Evolutionary conservation across 2,888 invertebrate species (phyloP).

Genomic region (Mellilla xanthometata): DNA sequence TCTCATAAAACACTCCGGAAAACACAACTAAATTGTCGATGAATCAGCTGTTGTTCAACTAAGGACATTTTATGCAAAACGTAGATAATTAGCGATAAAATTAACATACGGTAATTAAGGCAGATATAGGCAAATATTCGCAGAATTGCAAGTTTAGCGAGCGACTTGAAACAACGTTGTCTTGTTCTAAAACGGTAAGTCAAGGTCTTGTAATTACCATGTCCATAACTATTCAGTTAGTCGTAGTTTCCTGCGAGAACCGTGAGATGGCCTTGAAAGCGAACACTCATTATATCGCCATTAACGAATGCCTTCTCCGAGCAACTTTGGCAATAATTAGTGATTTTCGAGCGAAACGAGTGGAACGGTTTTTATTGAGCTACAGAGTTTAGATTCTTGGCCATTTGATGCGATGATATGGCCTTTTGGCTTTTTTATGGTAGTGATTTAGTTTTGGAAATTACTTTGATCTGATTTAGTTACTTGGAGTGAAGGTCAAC

Average conservation of each 20-base stretch:
- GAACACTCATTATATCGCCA: conserved; percentile 73
- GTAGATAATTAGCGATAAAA: neutral
- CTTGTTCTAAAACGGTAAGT: conserved; percentile 79
- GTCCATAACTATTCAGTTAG: conserved; percentile 75
- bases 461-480: neutral
- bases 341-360: conserved; percentile 42
- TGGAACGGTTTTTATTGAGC: conserved; percentile 31
- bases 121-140: conserved; percentile 19
- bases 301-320: conserved; percentile 68
- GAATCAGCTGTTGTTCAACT: conserved; percentile 2
- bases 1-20: neutral
- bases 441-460: conserved; percentile 1
- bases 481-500: neutral
- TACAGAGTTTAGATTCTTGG: conserved; percentile 27
- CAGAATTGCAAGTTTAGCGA: conserved; percentile 32
- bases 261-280: conserved; percentile 65
- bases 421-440: no score
- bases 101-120: conserved; percentile 15
- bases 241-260: conserved; percentile 74
- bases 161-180: conserved; percentile 62
- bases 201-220: conserved; percentile 75
- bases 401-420: conserved; percentile 9
- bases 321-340: conserved; percentile 67
- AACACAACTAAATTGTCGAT: neutral
- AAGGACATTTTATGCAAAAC: conserved; percentile 4